Base-by-base conservation (phyloP, 1,140 invertebrate genomes). In the Caenorhabditis brenneri region DNA sequence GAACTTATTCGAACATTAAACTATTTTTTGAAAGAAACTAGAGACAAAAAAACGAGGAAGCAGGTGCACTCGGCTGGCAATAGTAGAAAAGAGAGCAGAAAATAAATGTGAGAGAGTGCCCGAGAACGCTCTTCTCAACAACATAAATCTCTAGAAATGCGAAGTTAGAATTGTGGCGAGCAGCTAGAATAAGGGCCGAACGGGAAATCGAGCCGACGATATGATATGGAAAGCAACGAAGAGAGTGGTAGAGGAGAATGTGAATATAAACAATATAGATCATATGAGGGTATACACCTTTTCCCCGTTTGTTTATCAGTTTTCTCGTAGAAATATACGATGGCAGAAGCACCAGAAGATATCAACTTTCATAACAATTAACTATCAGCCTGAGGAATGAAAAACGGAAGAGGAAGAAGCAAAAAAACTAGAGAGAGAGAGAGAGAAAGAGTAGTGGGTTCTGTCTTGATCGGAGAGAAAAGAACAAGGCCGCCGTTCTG, bases 241-340 rank as follows among this genome's bases (percentile, higher is more conserved):
- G 24, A 31, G 65, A 36, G 15, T 33, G 33, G 36, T 12, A n/a
- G n/a, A 19, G n/a, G n/a, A 42, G 19, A 74, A 74, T 74, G n/a
- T 74, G 65, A 74, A 74, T 74, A 74, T 74, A 74, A 74, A 74
- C 65, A 74, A 74, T 74, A 27, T 12, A 74, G n/a, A 74, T 39
- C 33, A 42, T 42, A 74, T 74, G 36, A 42, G 65, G 65, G 29
- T 9, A 74, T 24, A 74, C 36, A 74, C 29, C 22, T 10, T 31
- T 31, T 24, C 42, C 29, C 10, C 24, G 16, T 74, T 74, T 74
- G 65, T 74, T 74, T 74, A 74, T 74, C 65, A 42, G 36, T 16
- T 19, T 27, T 55, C 10, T 55, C 53, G 53, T 31, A 74, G n/a
- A 74, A 42, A 74, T 74, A 74, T 22, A 46, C 65, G 22, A 12